A percentile compares a stretch with the other conserved stretches of the same genome.
phyloP scores from a whole-genome alignment of 2,888 invertebrate genomes.

The Drosophila buzzatii region DNA sequence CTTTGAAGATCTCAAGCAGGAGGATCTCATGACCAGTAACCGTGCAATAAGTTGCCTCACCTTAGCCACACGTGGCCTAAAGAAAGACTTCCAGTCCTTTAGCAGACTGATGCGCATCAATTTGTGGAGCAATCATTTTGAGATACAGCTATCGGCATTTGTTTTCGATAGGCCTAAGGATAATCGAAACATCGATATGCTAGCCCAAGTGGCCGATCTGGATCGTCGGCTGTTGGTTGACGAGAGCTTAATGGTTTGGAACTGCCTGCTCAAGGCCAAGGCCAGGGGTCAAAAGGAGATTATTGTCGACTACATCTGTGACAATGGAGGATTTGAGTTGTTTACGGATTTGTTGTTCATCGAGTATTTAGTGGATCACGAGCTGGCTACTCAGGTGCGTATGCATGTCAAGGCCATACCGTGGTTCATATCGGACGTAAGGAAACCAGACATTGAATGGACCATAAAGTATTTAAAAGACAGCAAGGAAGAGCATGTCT shows the following conservation, averaged over 20 bases:
- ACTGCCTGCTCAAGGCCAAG: conserved; percentile 77
- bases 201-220: conserved; percentile 85
- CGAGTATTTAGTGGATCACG: conserved; percentile 89
- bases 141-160: conserved; percentile 75
- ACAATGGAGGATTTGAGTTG: conserved; percentile 97
- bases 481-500: conserved; percentile 71
- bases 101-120: conserved; percentile 86
- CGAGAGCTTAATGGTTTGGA: conserved; percentile 87
- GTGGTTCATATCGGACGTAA: conserved; percentile 98
- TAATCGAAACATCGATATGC: conserved; percentile 31
- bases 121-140: conserved; percentile 95
- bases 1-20: conserved; percentile 90
- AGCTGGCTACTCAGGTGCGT: conserved; percentile 88
- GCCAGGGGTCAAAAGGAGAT: conserved; percentile 61
- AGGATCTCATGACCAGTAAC: conserved; percentile 86
- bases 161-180: conserved; percentile 12
- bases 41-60: conserved; percentile 63
- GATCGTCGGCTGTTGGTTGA: conserved; percentile 88
- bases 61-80: conserved; percentile 41
- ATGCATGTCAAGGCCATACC: conserved; percentile 95
- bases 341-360: conserved; percentile 95
- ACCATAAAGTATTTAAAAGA: conserved; percentile 86
- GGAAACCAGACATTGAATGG: conserved; percentile 90
- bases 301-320: conserved; percentile 92
- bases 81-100: conserved; percentile 48